phyloP scores from a whole-genome alignment of 37 sponge, comb jelly and placozoan genomes.

The Ephydatia muelleri region DNA sequence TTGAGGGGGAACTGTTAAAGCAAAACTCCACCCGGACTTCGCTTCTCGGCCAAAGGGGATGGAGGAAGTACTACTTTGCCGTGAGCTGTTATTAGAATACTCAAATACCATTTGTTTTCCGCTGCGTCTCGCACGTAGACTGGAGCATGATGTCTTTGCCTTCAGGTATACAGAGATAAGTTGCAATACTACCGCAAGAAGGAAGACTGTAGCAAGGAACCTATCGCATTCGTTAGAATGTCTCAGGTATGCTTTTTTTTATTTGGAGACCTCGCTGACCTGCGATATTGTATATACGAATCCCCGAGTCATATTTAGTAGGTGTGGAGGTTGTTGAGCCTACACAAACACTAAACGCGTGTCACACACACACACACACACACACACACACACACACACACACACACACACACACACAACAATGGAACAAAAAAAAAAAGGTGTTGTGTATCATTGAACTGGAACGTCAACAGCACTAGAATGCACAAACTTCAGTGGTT shows the following conservation, averaged over 20 bases:
- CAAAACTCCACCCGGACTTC: slow-evolving; percentile 32
- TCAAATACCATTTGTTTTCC: not conserved
- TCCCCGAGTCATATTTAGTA: not conserved
- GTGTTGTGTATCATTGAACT: too few species aligned
- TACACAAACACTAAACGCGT: not conserved
- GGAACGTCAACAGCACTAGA: too few species aligned
- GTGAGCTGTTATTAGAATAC: slow-evolving; percentile 26
- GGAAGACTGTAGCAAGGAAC: slow-evolving; percentile 69
- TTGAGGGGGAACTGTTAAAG: slow-evolving; percentile 75
- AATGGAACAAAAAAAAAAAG: too few species aligned
- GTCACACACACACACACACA: too few species aligned
- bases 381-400: too few species aligned
- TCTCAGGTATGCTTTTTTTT: slow-evolving; percentile 53
- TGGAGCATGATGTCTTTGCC: not conserved
- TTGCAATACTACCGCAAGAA: slow-evolving; percentile 61
- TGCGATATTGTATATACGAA: not conserved
- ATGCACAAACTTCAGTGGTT: too few species aligned
- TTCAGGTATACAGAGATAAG: slow-evolving; percentile 61
- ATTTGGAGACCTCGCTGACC: too few species aligned
- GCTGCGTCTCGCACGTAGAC: not conserved
- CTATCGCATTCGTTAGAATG: slow-evolving; percentile 45
- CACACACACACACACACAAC: too few species aligned
- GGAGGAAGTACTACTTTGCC: slow-evolving; percentile 71
- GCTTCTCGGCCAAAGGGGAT: slow-evolving; percentile 41
- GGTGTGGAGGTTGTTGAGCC: not conserved